Base-by-base conservation (phyloP, 2,113 vertebrate species). In the Grallaria varia region DNA sequence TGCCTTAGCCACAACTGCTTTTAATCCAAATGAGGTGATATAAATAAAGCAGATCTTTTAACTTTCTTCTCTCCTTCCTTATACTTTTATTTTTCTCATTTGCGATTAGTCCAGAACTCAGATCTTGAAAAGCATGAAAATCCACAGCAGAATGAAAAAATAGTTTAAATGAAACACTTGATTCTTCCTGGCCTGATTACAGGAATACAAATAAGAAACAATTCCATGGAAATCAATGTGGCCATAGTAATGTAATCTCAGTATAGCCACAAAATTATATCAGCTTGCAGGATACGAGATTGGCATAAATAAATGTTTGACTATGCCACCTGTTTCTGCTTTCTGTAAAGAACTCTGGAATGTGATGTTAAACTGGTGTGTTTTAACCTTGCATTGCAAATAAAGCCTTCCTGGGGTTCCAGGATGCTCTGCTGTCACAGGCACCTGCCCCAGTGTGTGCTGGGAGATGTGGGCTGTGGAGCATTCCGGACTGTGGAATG, bases 1-100 rank as follows among this genome's bases (percentile, higher is more conserved):
- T 97, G 93, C 89, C 88, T 97, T 73, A 75, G 27, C 35, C 84
- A 94, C 4, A 69, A 83, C 40, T 59, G 95, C 30, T 58, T 95
- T 95, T 24, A 39, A 93, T 33, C 58, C n/a, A 52, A 89, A 44
- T 69, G 23, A 95, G 95, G 95, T 95, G 75, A 10, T 56, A 8
- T 60, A 85, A 39, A 44, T 86, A 55, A 64, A 58, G 45, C 15
- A 15, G 22, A 45, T 66, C 3, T 83, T 31, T 44, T 35, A 35
- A 44, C 22, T 18, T 73, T 52, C 27, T 69, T 60, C 37, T 66
- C 47, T 72, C 53, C 56, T 64, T 27, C 27, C 27, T 86, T 47
- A 31, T 25, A 27, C 44, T 75, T 83, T 27, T 17, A 18, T 50
- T 53, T 53, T 86, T 14, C 31, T 33, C 20, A 17, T 4, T 77